Percentiles rank a stretch among this genome's conserved stretches.
Evolutionary conservation across 2,113 vertebrate species (phyloP).

Genomic region (Archocentrus centrarchus): DNA sequence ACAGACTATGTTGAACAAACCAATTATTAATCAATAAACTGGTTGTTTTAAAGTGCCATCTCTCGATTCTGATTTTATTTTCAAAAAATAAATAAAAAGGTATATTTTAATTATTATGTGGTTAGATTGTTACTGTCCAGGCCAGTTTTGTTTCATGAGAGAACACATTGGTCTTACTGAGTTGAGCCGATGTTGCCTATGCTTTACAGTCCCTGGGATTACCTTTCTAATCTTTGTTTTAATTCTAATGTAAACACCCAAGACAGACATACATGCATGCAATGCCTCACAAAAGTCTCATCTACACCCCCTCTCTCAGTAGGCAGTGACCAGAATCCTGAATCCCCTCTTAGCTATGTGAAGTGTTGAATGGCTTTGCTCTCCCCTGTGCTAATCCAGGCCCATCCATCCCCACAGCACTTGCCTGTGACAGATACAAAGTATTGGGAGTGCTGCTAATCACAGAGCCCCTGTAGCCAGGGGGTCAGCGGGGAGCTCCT

Average conservation of each 20-base stretch:
- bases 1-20: background rate
- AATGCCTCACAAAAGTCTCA: constrained; percentile 31
- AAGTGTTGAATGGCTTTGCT: constrained; percentile 74
- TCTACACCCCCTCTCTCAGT: constrained; percentile 56
- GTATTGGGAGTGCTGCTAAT: constrained; percentile 67
- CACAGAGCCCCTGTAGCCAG: constrained; percentile 64
- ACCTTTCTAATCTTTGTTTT: constrained; percentile 56
- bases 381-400: constrained; percentile 75
- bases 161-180: background rate
- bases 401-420: constrained; percentile 63
- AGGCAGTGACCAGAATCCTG: constrained; percentile 63
- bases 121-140: background rate
- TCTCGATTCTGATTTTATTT: background rate
- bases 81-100: background rate
- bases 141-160: background rate
- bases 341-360: constrained; percentile 71
- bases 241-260: constrained; percentile 54
- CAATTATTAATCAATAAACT: background rate
- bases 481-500: constrained; percentile 71
- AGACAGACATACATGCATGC: constrained; percentile 23
- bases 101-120: background rate
- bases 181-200: constrained; percentile 3
- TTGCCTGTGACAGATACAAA: constrained; percentile 79
- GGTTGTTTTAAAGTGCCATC: background rate
- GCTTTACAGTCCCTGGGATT: constrained; percentile 37